A percentile compares a stretch with the other conserved stretches of the same genome.
These are phyloP conservation scores for Scaptomyza parva DNA, from an alignment of 2,888 invertebrate species.

Conservation along the genomic window DNA sequence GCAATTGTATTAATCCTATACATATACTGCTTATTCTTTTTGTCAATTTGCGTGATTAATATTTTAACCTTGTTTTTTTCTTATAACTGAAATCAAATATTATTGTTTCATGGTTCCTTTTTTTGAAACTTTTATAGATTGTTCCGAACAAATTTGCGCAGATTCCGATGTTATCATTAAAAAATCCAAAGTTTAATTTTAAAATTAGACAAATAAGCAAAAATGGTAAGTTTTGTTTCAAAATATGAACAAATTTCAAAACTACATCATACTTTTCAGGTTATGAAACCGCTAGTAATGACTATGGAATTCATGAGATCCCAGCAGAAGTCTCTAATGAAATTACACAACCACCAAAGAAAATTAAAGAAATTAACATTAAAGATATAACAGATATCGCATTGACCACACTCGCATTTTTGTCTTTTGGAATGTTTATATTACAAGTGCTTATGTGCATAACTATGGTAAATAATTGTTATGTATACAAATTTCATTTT, in stretches of 20 bases:
- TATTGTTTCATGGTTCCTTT: not conserved
- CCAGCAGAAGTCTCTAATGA: slow-evolving; percentile 31
- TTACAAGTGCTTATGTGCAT: slow-evolving; percentile 92
- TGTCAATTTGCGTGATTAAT: too few relatives aligned
- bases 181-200: not conserved
- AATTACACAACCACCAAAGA: slow-evolving; percentile 38
- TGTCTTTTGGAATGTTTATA: slow-evolving; percentile 92
- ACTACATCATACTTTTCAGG: slow-evolving; percentile 43
- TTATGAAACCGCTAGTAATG: slow-evolving; percentile 60
- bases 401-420: slow-evolving; percentile 91
- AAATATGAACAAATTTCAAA: not conserved
- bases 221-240: slow-evolving; percentile 17
- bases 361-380: slow-evolving; percentile 87
- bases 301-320: slow-evolving; percentile 42
- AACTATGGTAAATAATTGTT: slow-evolving; percentile 81
- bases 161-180: slow-evolving; percentile 12
- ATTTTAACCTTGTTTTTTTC: too few relatives aligned
- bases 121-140: slow-evolving; percentile 7
- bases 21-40: too few relatives aligned
- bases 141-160: slow-evolving; percentile 1
- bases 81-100: too few relatives aligned
- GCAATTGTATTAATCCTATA: too few relatives aligned
- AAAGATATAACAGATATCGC: slow-evolving; percentile 92
- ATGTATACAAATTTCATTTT: not conserved
- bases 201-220: slow-evolving; percentile 30